Conservation (phyloP, 2,888 invertebrate genomes). For the Exocentrus adspersus region DNA sequence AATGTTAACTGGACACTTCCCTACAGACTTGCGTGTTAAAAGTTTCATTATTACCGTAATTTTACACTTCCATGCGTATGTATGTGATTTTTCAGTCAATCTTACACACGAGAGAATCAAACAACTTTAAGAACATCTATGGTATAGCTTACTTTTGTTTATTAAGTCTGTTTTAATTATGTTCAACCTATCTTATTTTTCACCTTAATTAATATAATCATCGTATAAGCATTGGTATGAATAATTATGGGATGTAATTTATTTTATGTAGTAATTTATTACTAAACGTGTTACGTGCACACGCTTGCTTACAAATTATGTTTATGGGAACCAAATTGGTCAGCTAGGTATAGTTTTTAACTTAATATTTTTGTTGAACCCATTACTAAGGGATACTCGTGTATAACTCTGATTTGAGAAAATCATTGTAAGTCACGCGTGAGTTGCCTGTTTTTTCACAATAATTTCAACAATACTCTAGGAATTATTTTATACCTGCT, state of each 20-base stretch:
- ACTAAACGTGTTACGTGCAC: conserved; percentile 17
- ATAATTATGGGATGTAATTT: conserved; percentile 37
- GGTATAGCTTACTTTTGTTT: conserved; percentile 32
- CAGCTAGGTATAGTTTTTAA: neutral
- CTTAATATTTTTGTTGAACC: neutral
- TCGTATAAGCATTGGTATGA: conserved; percentile 37
- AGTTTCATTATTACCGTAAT: neutral
- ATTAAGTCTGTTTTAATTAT: conserved; percentile 46
- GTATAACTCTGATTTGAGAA: no score
- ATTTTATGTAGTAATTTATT: conserved; percentile 35
- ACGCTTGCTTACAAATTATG: neutral
- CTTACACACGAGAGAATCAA: conserved; percentile 26
- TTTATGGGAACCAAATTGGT: neutral
- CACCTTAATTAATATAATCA: conserved; percentile 49
- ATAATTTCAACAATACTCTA: no score
- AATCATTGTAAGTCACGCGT: no score
- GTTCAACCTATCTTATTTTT: conserved; percentile 46
- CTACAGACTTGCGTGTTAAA: conserved; percentile 4
- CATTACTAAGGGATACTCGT: no score
- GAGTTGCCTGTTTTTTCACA: no score
- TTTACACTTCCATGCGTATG: conserved; percentile 2
- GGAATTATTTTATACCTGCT: no score
- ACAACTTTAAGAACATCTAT: conserved; percentile 13
- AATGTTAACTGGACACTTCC: neutral
- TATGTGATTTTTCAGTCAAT: neutral